Conservation (phyloP, 1,140 invertebrate genomes). For the Euwallacea similis region DNA sequence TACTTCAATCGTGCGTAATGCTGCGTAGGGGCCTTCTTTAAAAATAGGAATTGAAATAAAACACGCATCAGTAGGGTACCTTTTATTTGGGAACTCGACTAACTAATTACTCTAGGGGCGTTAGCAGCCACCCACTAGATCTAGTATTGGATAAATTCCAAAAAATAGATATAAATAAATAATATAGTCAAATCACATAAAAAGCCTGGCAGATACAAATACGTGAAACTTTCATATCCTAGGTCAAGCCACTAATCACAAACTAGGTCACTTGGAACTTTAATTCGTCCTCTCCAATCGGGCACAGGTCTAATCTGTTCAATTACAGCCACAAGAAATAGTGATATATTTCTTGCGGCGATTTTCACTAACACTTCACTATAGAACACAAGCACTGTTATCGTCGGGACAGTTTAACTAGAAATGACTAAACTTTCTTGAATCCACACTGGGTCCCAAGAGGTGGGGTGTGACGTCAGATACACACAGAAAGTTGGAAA, state of each 20-base stretch:
- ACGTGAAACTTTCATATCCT: not conserved
- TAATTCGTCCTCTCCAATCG: slow-evolving; percentile 26
- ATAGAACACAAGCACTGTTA: not conserved
- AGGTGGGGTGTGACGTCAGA: slow-evolving; percentile 36
- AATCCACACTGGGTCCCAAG: slow-evolving; percentile 18
- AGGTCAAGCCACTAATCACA: slow-evolving; percentile 10
- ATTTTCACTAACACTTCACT: slow-evolving; percentile 7
- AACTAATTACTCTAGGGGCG: not conserved
- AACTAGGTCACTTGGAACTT: slow-evolving; percentile 40
- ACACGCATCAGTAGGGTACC: not conserved
- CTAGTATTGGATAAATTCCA: slow-evolving; percentile 23
- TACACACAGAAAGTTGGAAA: slow-evolving; percentile 20
- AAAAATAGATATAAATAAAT: slow-evolving; percentile 21
- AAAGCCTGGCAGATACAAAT: not conserved
- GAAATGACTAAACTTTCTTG: slow-evolving; percentile 29
- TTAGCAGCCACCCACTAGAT: slow-evolving; percentile 9
- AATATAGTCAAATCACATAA: not conserved
- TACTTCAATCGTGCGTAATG: not conserved
- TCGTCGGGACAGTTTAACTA: slow-evolving; percentile 9
- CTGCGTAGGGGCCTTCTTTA: not conserved
- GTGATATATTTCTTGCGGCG: slow-evolving; percentile 16
- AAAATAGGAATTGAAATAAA: slow-evolving; percentile 11
- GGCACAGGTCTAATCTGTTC: slow-evolving; percentile 38
- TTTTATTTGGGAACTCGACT: not conserved
- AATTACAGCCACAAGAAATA: slow-evolving; percentile 40